A percentile compares a stretch with the other conserved stretches of the same genome.
These are phyloP conservation scores for Gymnogyps californianus DNA, from an alignment of 2,113 vertebrate genomes.

Conservation along the genomic window DNA sequence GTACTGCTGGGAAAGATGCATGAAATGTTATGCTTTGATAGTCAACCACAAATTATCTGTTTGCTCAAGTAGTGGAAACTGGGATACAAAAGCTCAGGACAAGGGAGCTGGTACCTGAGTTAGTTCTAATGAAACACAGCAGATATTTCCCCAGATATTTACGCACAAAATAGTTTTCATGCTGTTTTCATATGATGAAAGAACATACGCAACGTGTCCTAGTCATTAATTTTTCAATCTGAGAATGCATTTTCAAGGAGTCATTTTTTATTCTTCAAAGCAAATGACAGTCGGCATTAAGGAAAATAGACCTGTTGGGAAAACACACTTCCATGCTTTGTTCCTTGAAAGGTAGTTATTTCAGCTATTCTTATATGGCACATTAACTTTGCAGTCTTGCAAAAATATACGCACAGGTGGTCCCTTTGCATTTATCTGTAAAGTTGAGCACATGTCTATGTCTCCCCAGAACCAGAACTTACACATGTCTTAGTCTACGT, in stretches of 20 bases:
- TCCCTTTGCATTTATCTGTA: background rate
- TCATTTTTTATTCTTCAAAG: background rate
- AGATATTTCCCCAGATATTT: conserved; percentile 14
- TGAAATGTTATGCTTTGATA: background rate
- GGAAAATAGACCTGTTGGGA: background rate
- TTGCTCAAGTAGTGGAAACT: background rate
- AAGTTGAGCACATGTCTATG: background rate
- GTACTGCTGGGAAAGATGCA: accelerated
- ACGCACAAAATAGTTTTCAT: background rate
- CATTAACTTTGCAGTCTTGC: background rate
- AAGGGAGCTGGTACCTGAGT: background rate
- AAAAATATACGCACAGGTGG: background rate
- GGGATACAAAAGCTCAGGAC: background rate
- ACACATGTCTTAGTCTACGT: background rate
- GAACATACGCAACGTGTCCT: accelerated
- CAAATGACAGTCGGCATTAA: background rate
- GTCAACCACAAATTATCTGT: background rate
- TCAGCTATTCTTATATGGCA: background rate
- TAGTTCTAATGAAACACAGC: background rate
- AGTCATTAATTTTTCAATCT: background rate
- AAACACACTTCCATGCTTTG: background rate
- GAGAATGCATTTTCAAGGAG: background rate
- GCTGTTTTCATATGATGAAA: background rate
- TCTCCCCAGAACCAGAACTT: background rate
- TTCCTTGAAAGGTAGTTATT: background rate